Conservation (phyloP, 1,140 invertebrate genomes). For the Ptiloglossa arizonensis region DNA sequence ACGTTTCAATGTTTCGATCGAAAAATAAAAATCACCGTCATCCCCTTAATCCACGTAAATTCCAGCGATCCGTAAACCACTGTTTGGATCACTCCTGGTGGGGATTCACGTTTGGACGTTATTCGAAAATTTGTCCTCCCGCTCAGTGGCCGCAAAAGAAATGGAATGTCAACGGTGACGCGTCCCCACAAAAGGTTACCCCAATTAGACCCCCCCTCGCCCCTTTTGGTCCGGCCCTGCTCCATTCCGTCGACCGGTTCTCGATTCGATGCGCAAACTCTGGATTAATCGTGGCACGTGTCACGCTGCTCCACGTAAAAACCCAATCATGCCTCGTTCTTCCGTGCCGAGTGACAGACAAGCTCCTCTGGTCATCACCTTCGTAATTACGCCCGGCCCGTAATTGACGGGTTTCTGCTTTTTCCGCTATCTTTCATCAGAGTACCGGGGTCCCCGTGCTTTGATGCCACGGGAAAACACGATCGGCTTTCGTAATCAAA, state of each 20-base stretch:
- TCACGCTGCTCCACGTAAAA: conserved; percentile 17
- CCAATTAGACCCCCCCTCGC: conserved; percentile 26
- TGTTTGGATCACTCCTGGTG: too few species aligned
- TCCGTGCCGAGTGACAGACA: conserved; percentile 8
- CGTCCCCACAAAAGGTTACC: conserved; percentile 33
- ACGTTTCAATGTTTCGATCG: too few species aligned
- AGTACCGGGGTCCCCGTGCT: neutral
- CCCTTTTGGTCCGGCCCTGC: too few species aligned
- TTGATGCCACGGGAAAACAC: neutral
- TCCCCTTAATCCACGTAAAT: too few species aligned
- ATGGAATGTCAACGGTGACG: conserved; percentile 47
- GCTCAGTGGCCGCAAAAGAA: conserved; percentile 21
- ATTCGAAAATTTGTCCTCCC: too few species aligned
- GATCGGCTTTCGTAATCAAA: neutral
- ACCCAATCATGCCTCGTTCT: conserved; percentile 30
- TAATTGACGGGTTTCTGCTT: conserved; percentile 26
- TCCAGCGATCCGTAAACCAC: too few species aligned
- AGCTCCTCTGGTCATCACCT: conserved; percentile 11
- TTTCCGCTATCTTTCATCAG: neutral
- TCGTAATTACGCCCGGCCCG: conserved; percentile 23
- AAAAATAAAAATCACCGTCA: too few species aligned
- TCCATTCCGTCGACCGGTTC: neutral
- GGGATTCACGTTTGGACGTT: too few species aligned
- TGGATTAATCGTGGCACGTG: conserved; percentile 31
- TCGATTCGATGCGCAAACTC: conserved; percentile 17